Evolutionary conservation across 2,888 invertebrate species (phyloP).

Genomic region (Chymomyza amoena): DNA sequence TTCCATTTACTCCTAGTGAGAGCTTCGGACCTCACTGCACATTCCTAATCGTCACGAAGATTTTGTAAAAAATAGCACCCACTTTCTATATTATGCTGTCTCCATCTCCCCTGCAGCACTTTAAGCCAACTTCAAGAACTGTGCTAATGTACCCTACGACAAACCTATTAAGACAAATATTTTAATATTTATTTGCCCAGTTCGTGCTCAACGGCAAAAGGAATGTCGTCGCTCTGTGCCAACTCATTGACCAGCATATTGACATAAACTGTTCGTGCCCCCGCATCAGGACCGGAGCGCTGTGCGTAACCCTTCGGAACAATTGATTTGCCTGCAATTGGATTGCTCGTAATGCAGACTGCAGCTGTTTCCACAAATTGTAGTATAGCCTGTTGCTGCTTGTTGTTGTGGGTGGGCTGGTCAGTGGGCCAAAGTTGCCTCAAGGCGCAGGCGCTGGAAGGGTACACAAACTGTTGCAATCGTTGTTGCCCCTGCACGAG

Average conservation of each 20-base stretch:
- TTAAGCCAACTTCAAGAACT: background rate
- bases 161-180: background rate
- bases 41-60: too few species aligned
- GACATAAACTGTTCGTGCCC: background rate
- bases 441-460: slow-evolving; percentile 64
- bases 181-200: background rate
- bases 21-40: too few species aligned
- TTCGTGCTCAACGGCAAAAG: background rate
- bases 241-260: background rate
- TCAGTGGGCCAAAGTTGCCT: too few species aligned
- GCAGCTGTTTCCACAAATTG: background rate
- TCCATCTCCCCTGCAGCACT: too few species aligned
- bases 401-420: slow-evolving; percentile 39
- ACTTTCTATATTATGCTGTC: too few species aligned
- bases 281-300: background rate
- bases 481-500: slow-evolving; percentile 58
- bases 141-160: background rate
- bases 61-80: too few species aligned
- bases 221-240: background rate
- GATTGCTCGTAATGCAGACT: background rate
- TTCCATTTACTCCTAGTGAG: too few species aligned
- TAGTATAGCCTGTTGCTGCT: slow-evolving; percentile 6
- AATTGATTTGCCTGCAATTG: background rate
- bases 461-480: slow-evolving; percentile 60
- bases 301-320: background rate